phyloP scores from a whole-genome alignment of 2,888 invertebrate species.

The Dryococelus australis region DNA sequence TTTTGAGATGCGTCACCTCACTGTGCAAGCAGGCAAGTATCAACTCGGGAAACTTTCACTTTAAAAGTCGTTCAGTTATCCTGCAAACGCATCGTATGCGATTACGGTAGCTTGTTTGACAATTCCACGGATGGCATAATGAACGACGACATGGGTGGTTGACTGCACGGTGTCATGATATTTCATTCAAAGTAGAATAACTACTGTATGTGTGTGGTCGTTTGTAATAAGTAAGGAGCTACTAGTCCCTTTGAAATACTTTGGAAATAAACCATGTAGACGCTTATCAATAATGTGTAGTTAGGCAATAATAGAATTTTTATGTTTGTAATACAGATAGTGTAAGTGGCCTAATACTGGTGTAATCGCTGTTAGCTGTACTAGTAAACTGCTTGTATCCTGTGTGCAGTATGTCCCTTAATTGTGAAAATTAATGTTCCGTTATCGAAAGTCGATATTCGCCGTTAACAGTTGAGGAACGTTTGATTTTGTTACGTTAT shows the following conservation, averaged over 20 bases:
- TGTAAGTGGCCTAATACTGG: constrained; percentile 7
- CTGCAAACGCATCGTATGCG: neutral
- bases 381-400: neutral
- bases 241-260: neutral
- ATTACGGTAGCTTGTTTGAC: neutral
- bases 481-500: too few species aligned
- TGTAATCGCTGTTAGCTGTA: neutral
- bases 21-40: neutral
- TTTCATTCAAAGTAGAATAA: neutral
- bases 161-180: neutral
- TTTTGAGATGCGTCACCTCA: neutral
- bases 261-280: neutral
- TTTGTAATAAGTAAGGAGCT: neutral
- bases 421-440: constrained; percentile 17
- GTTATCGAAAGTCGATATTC: neutral
- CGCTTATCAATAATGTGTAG: constrained; percentile 41
- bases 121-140: neutral
- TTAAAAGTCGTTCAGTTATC: too few species aligned
- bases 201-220: neutral
- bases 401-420: neutral
- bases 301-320: constrained; percentile 46
- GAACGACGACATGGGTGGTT: neutral
- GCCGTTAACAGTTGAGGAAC: too few species aligned
- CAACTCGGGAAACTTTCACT: neutral
- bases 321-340: constrained; percentile 6